Evolutionary conservation across 2,797 vertebrate species (phyloP).

Genomic region (Amniataba percoides): DNA sequence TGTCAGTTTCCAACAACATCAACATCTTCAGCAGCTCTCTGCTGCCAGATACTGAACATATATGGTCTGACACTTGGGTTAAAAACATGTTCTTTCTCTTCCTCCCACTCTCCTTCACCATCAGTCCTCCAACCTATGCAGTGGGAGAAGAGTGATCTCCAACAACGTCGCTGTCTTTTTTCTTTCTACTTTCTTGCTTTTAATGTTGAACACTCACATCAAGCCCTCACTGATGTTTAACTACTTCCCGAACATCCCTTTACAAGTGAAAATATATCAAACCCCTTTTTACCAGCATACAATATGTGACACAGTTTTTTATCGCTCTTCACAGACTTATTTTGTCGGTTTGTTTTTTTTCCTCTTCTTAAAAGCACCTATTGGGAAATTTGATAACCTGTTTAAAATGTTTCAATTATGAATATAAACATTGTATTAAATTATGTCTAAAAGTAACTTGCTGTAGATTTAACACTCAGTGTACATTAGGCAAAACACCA

Average conservation of each 20-base stretch:
- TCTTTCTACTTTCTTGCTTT: conserved; percentile 34
- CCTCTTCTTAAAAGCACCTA: conserved; percentile 10
- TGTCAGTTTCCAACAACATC: conserved; percentile 63
- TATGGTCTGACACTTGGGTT: conserved; percentile 57
- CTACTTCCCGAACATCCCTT: conserved; percentile 14
- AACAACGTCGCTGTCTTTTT: conserved; percentile 35
- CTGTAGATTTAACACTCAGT: conserved; percentile 7
- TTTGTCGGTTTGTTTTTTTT: conserved; percentile 28
- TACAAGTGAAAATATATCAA: conserved; percentile 30
- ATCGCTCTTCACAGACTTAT: conserved; percentile 3
- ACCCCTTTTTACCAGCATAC: conserved; percentile 32
- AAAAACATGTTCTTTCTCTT: conserved; percentile 54
- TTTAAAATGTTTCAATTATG: conserved; percentile 31
- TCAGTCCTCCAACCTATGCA: conserved; percentile 48
- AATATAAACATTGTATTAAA: conserved; percentile 21
- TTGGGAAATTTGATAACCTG: conserved; percentile 26
- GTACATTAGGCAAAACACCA: conserved; percentile 18
- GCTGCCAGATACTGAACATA: conserved; percentile 54
- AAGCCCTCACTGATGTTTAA: conserved; percentile 12
- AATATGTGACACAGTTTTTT: conserved; percentile 29
- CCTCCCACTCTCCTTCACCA: conserved; percentile 44
- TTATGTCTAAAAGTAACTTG: conserved; percentile 11
- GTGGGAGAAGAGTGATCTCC: conserved; percentile 48
- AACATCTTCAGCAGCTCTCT: conserved; percentile 41
- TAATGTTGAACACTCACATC: conserved; percentile 27